Percentiles rank a stretch among this genome's conserved stretches.
These are phyloP conservation scores for Varanus komodoensis DNA, from an alignment of 2,113 vertebrate species.

Conservation along the genomic window DNA sequence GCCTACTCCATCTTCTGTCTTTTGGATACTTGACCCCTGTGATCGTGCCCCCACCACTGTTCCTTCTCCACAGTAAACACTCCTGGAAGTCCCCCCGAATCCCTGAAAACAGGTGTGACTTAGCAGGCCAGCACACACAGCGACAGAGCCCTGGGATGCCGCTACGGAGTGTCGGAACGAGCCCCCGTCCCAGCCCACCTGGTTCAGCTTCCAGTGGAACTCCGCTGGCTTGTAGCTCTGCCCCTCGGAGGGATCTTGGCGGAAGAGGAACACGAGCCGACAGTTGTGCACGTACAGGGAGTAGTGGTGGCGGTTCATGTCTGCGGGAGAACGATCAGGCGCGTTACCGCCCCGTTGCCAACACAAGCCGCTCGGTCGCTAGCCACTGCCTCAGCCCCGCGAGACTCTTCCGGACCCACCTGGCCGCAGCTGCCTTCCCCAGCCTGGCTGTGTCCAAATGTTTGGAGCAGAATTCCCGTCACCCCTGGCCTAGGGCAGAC, in stretches of 20 bases:
- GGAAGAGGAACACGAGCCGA: conserved; percentile 91
- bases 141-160: not conserved
- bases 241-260: conserved; percentile 88
- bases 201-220: conserved; percentile 97
- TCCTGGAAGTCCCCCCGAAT: not conserved
- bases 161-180: accelerated
- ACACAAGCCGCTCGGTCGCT: not conserved
- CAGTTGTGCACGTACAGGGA: conserved; percentile 93
- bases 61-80: too few relatives aligned
- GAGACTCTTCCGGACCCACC: accelerated
- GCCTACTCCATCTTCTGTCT: too few relatives aligned
- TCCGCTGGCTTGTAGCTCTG: conserved; percentile 93
- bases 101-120: not conserved
- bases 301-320: conserved; percentile 96
- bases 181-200: conserved; percentile 75
- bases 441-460: not conserved
- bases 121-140: accelerated
- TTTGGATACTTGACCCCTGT: too few relatives aligned
- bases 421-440: accelerated
- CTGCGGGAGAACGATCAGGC: conserved; percentile 65
- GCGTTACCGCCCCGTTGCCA: not conserved
- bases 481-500: too few relatives aligned
- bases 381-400: accelerated
- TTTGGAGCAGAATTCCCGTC: not conserved
- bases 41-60: too few relatives aligned